These are phyloP conservation scores for Chlamydotis undulata DNA, from an alignment of 2,113 vertebrate genomes.

Conservation along the genomic window DNA sequence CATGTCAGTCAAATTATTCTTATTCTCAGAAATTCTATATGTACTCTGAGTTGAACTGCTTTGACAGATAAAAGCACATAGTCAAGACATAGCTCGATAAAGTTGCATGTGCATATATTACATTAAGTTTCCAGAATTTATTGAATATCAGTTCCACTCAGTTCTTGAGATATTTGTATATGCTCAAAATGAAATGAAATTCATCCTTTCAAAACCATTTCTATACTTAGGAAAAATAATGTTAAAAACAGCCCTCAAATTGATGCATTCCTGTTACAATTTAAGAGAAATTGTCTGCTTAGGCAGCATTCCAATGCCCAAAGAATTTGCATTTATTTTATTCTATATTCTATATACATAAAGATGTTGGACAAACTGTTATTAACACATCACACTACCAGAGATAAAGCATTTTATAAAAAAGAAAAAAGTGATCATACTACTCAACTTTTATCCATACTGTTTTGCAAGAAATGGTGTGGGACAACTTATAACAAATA, in stretches of 20 bases:
- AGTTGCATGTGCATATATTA: background rate
- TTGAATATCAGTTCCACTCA: background rate
- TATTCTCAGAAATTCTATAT: conserved; percentile 40
- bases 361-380: background rate
- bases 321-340: background rate
- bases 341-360: background rate
- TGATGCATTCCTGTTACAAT: background rate
- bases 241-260: background rate
- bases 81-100: background rate
- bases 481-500: background rate
- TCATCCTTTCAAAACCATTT: background rate
- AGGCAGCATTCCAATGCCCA: background rate
- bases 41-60: conserved; percentile 26
- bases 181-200: background rate
- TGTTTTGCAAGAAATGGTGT: background rate
- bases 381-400: background rate
- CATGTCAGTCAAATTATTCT: conserved; percentile 27
- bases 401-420: background rate
- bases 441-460: background rate
- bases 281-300: background rate
- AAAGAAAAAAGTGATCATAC: background rate
- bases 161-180: background rate
- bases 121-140: background rate
- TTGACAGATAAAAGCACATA: conserved; percentile 28
- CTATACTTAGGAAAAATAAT: background rate